Evolutionary conservation across 2,888 invertebrate genomes (phyloP).

Genomic region (Dexiosoma caninum): DNA sequence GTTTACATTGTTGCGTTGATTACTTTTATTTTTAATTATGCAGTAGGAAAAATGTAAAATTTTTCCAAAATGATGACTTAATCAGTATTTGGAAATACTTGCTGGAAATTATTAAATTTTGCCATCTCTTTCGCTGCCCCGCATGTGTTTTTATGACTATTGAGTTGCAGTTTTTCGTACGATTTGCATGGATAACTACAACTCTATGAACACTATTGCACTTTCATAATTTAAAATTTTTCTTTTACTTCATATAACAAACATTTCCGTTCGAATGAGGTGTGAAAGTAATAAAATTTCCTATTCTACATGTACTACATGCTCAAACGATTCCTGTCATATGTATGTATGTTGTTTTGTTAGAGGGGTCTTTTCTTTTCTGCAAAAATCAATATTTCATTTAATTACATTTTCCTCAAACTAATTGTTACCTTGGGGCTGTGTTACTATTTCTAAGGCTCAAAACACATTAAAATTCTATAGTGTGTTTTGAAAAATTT

Average conservation of each 20-base stretch:
- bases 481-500: neutral
- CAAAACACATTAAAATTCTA: neutral
- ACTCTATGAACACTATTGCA: neutral
- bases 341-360: neutral
- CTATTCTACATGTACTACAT: neutral
- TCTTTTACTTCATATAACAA: neutral
- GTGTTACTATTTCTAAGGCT: neutral
- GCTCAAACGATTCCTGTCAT: no score
- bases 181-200: no score
- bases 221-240: neutral
- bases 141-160: no score
- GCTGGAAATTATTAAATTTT: no score
- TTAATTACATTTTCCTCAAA: slow-evolving; percentile 49
- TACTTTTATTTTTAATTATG: no score
- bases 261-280: neutral
- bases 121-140: no score
- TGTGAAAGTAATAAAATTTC: neutral
- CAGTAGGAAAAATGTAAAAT: no score
- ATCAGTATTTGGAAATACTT: no score
- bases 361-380: neutral
- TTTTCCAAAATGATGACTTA: no score
- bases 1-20: no score
- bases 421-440: slow-evolving; percentile 33
- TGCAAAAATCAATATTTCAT: slow-evolving; percentile 49
- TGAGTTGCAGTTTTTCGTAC: no score